Base-by-base conservation (phyloP, 2,888 invertebrate species). In the Pachymerium ferrugineum region DNA sequence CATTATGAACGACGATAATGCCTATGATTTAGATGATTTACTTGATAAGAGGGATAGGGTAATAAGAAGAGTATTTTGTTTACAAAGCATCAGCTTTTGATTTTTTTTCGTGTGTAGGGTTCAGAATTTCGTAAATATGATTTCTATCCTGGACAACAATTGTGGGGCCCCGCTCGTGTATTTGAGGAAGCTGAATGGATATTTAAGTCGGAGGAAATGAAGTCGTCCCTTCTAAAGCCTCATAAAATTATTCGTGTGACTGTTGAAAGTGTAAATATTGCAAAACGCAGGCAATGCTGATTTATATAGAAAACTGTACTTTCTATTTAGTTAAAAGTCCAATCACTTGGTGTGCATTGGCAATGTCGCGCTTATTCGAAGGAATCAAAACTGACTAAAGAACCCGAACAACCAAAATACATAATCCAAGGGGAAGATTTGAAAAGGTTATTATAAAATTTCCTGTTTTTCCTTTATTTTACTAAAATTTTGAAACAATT, bases 261-360 rank as follows among this genome's bases (percentile, higher is more conserved):
- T 3, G 92, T 96, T 19, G 92, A 93, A 81, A 89, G 90, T 75
- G 80, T 81, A 77, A 76, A 75, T 76, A 38, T 72, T n/a, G n/a
- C n/a, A n/a, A n/a, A 62, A 62, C 19, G 8, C 8, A 8, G 12
- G 8, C 12, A 62, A 14, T 10, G 8, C 14, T 62, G 62, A 62
- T n/a, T n/a, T n/a, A 16, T 62, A 62, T 5, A 12, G 12, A 69
- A 38, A 19, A 16, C 1, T 33, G 33, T 25, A 35, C 22, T 22
- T 42, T 38, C 6, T 12, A 29, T 72, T 28, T 72, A 82, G 82
- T 90, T 95, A 8, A 88, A 90, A 80, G 90, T 92, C 1, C 88
- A 89, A 76, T 88, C 89, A 77, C 89, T 95, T 19, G 91, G 90
- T 78, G 92, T 96, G 0, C 90, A 91, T 79, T 95, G 95, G 94